Evolutionary conservation across 2,113 vertebrate genomes (phyloP).

Genomic region (Bettongia penicillata): DNA sequence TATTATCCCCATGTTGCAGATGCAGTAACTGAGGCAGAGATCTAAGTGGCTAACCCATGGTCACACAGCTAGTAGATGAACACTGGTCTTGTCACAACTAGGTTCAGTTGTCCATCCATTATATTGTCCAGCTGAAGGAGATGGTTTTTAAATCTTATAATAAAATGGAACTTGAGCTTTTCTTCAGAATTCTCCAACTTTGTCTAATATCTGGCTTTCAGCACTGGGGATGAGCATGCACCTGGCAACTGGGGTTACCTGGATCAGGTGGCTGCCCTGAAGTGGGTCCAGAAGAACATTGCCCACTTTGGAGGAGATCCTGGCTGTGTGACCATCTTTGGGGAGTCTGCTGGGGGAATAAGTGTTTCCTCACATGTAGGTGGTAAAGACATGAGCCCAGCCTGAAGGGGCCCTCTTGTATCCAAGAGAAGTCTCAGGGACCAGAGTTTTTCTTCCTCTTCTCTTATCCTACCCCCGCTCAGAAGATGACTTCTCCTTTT

Average conservation of each 20-base stretch:
- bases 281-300: constrained; percentile 87
- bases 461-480: neutral
- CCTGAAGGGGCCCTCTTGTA: neutral
- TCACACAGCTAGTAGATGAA: no score
- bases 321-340: constrained; percentile 85
- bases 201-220: constrained; percentile 48
- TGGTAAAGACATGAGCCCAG: neutral
- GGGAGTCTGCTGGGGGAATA: constrained; percentile 82
- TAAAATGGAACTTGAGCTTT: neutral
- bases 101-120: no score
- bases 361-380: constrained; percentile 80
- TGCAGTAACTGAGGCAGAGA: no score
- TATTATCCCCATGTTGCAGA: no score
- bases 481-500: neutral
- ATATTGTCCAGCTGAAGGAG: no score
- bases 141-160: no score
- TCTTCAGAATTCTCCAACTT: constrained; percentile 1
- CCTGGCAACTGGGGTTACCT: constrained; percentile 86
- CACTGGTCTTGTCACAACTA: no score
- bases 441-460: neutral
- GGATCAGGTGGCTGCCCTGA: constrained; percentile 86
- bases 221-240: constrained; percentile 83
- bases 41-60: no score
- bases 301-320: constrained; percentile 79
- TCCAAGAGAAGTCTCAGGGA: neutral